Base-by-base conservation (phyloP, 92 coral and sea anemone species). In the Parazoanthus atlanticus region DNA sequence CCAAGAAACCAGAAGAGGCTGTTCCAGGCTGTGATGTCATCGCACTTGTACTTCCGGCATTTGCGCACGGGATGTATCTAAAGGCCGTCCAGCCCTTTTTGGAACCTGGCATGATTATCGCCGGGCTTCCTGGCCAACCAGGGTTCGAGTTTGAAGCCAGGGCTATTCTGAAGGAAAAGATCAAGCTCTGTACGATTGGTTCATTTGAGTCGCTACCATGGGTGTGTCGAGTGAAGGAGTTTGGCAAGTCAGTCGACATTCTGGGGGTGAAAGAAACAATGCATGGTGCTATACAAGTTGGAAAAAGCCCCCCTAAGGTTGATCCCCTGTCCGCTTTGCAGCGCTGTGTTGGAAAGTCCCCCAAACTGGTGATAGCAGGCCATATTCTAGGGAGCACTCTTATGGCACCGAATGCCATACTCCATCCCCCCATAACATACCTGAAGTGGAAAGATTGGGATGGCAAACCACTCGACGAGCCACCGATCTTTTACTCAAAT, bases 161-260 rank as follows among this genome's bases (percentile, higher is more conserved):
- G 31, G 88, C 81, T 16, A 82, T 93, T 30, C 90, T 91, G 29
- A 91, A 93, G 38, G 92, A 93, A 34, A 79, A 91, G 36, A 89
- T 91, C 56, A 85, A 74, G 36, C 28, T 43, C 43, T 79, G 89
- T 54, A 93, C 93, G 6, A 64, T 93, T 19, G 84, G 88, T 79
- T 91, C 91, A 31, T 89, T 93, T 64, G 96, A 93, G 90, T 91
- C 95, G 7, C 76, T 93, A 10, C 95, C 95, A 4, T 93, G 95
- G 95, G 95, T 91, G 67, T 85, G 90, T 32, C 92, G 95, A 4
- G 70, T 90, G 36, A 86, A 67, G 47, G 93, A 93, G 88, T 93
- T 93, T 81, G 95, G 95, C 9, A 80, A 71, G 52, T 74, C 85
- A 30, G 89, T 92, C 28, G 93, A 93, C 17, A 89, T 93, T 71